Evolutionary conservation across 2,797 vertebrate species (phyloP).

Genomic region (Silurus lanzhouensis): DNA sequence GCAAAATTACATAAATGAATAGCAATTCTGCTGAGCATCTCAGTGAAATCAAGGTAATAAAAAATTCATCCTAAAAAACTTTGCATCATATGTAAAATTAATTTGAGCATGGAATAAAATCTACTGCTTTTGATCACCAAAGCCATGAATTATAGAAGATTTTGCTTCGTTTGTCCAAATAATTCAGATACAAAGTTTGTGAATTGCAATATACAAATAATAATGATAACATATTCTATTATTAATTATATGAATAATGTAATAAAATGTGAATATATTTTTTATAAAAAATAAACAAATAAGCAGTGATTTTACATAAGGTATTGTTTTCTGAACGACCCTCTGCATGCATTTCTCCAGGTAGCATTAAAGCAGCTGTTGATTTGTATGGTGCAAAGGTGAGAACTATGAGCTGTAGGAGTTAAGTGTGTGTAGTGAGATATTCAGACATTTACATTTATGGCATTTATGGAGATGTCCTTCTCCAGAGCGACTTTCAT

Average conservation of each 20-base stretch:
- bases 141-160: background rate
- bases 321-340: background rate
- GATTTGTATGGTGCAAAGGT: background rate
- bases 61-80: background rate
- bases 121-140: background rate
- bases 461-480: too few relatives aligned
- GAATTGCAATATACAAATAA: too few relatives aligned
- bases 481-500: too few relatives aligned
- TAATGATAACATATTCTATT: too few relatives aligned
- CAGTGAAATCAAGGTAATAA: background rate
- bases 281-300: too few relatives aligned
- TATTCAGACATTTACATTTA: background rate
- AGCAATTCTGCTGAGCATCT: background rate
- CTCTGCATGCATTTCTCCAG: background rate
- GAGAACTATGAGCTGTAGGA: background rate
- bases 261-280: too few relatives aligned
- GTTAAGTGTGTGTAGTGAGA: background rate
- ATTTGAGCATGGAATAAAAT: background rate
- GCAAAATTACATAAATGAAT: background rate
- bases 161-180: background rate
- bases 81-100: background rate
- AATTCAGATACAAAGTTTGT: background rate
- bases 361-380: background rate
- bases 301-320: too few relatives aligned
- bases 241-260: too few relatives aligned